A percentile compares a stretch with the other conserved stretches of the same genome.
Evolutionary conservation across 2,888 invertebrate species (phyloP).

Genomic region (Drosophila niveifrons): DNA sequence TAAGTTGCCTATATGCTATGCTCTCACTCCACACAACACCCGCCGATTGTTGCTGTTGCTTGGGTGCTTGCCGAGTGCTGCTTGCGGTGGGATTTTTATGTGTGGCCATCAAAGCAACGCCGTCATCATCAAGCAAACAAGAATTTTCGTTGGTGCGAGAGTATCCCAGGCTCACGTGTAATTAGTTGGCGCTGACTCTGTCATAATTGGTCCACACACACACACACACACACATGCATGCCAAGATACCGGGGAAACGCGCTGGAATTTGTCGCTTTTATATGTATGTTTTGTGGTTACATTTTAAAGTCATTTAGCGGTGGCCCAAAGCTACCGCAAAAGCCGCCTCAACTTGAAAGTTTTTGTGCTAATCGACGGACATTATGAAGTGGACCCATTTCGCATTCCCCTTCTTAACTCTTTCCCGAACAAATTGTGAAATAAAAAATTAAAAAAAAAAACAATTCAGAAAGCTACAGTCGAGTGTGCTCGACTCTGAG

Average conservation of each 20-base stretch:
- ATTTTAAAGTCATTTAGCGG: slow-evolving; percentile 69
- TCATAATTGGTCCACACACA: slow-evolving; percentile 51
- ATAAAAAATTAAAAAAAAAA: neutral
- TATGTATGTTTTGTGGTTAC: slow-evolving; percentile 54
- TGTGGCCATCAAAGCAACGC: slow-evolving; percentile 48
- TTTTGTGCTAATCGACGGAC: slow-evolving; percentile 56
- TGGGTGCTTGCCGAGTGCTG: slow-evolving; percentile 27
- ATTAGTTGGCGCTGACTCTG: slow-evolving; percentile 60
- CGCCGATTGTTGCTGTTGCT: slow-evolving; percentile 19
- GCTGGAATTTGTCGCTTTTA: slow-evolving; percentile 33
- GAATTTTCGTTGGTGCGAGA: slow-evolving; percentile 10
- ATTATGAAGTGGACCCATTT: slow-evolving; percentile 38
- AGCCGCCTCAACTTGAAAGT: slow-evolving; percentile 28
- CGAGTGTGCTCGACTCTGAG: no score
- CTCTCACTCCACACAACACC: neutral
- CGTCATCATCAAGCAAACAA: slow-evolving; percentile 7
- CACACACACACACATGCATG: neutral
- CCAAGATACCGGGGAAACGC: neutral
- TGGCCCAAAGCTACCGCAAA: slow-evolving; percentile 43
- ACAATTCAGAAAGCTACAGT: slow-evolving; percentile 11
- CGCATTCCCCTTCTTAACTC: neutral
- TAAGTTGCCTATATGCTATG: slow-evolving; percentile 74
- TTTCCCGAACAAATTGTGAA: neutral
- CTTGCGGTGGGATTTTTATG: slow-evolving; percentile 50
- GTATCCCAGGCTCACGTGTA: slow-evolving; percentile 40